phyloP scores from a whole-genome alignment of 2,888 invertebrate genomes.

The Cheilosia variabilis region DNA sequence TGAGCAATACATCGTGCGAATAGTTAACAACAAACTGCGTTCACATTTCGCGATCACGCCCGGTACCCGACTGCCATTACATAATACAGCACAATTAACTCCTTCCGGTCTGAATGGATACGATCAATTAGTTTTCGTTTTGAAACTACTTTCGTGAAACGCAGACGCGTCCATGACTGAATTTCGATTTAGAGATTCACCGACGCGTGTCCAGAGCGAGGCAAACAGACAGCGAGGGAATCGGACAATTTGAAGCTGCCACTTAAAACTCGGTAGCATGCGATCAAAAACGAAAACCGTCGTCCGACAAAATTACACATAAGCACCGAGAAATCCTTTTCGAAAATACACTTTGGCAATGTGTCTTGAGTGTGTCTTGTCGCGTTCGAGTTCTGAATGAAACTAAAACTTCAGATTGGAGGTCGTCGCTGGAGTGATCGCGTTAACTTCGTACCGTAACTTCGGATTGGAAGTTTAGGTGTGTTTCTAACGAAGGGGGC shows the following conservation, averaged over 20 bases:
- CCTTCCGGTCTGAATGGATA: conserved; percentile 69
- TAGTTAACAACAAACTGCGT: conserved; percentile 19
- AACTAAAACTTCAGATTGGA: conserved; percentile 75
- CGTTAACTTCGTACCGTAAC: conserved; percentile 46
- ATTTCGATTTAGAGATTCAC: conserved; percentile 41
- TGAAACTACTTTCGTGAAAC: conserved; percentile 50
- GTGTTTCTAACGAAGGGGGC: conserved; percentile 53
- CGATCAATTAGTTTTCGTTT: conserved; percentile 69
- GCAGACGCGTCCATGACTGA: conserved; percentile 42
- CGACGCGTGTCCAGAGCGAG: conserved; percentile 43
- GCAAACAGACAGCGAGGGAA: conserved; percentile 12
- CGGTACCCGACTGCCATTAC: conserved; percentile 18
- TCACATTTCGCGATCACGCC: conserved; percentile 64
- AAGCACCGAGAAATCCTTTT: conserved; percentile 35
- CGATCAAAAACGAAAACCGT: neutral
- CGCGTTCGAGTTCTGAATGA: conserved; percentile 76
- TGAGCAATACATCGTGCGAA: conserved; percentile 86
- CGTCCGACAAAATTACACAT: conserved; percentile 26
- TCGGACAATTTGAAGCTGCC: conserved; percentile 19
- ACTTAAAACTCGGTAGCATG: conserved; percentile 37
- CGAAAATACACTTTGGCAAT: conserved; percentile 3
- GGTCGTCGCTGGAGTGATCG: conserved; percentile 60
- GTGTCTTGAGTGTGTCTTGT: conserved; percentile 63
- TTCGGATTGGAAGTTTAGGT: conserved; percentile 44
- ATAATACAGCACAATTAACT: conserved; percentile 63